Evolutionary conservation across 2,113 vertebrate genomes (phyloP).

Genomic region (Tympanuchus pallidicinctus): DNA sequence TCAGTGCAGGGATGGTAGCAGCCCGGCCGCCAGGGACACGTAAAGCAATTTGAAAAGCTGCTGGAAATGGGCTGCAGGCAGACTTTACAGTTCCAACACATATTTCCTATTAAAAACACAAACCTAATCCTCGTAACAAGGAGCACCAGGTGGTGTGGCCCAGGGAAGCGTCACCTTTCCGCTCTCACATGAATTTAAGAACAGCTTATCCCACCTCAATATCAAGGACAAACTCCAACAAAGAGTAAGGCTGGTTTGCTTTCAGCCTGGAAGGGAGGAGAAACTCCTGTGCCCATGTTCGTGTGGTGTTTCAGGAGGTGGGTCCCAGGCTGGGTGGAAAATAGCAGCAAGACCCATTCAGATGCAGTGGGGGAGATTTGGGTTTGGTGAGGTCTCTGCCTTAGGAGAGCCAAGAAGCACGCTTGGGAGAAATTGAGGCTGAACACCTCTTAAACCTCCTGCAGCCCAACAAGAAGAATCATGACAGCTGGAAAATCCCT

Average conservation of each 20-base stretch:
- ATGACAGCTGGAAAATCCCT: not conserved
- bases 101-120: not conserved
- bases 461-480: not conserved
- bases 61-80: not conserved
- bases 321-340: not conserved
- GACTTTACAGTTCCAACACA: accelerated
- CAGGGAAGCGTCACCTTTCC: not conserved
- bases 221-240: not conserved
- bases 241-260: not conserved
- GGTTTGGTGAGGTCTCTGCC: not conserved
- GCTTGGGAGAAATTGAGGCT: not conserved
- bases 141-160: accelerated
- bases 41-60: not conserved
- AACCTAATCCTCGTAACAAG: not conserved
- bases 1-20: not conserved
- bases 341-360: not conserved
- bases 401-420: not conserved
- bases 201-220: not conserved
- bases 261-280: not conserved
- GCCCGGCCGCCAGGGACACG: accelerated
- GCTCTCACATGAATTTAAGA: not conserved
- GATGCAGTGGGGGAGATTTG: not conserved
- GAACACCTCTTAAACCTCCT: not conserved
- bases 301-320: not conserved
- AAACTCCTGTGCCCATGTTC: not conserved